Percentiles rank a stretch among this genome's conserved stretches.
Evolutionary conservation across 2,113 vertebrate species (phyloP).

Genomic region (Anarrhichthys ocellatus): DNA sequence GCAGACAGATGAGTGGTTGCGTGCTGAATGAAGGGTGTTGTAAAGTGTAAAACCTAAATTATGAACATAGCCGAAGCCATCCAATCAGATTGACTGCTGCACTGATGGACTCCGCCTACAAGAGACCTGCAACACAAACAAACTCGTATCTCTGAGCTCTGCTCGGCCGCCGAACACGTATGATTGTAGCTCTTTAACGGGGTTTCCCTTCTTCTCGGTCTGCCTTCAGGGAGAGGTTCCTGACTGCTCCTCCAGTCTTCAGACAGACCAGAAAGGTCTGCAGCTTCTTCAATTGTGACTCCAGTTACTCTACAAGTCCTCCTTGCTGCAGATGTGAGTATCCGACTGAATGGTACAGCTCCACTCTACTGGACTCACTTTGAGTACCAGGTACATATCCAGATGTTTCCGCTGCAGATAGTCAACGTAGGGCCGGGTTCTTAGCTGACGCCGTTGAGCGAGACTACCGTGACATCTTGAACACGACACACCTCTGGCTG

Average conservation of each 20-base stretch:
- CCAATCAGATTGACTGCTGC: too few species aligned
- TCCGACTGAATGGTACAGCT: neutral
- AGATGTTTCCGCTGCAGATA: neutral
- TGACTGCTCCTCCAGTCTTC: conserved; percentile 90
- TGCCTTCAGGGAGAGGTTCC: conserved; percentile 89
- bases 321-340: conserved; percentile 88
- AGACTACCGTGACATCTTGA: neutral
- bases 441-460: neutral
- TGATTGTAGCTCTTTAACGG: too few species aligned
- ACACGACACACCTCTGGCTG: neutral
- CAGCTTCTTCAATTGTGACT: conserved; percentile 90
- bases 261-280: conserved; percentile 90
- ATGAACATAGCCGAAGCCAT: too few species aligned
- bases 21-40: too few species aligned
- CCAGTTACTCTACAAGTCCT: conserved; percentile 82
- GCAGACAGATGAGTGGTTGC: neutral
- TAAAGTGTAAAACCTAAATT: too few species aligned
- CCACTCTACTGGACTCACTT: neutral
- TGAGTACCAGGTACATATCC: neutral
- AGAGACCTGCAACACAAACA: too few species aligned
- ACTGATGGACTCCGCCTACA: too few species aligned
- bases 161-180: too few species aligned
- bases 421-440: neutral
- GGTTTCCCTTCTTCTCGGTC: too few species aligned
- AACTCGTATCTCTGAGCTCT: too few species aligned